These are phyloP conservation scores for Drosophila birchii DNA, from an alignment of 2,888 invertebrate genomes.

Conservation along the genomic window DNA sequence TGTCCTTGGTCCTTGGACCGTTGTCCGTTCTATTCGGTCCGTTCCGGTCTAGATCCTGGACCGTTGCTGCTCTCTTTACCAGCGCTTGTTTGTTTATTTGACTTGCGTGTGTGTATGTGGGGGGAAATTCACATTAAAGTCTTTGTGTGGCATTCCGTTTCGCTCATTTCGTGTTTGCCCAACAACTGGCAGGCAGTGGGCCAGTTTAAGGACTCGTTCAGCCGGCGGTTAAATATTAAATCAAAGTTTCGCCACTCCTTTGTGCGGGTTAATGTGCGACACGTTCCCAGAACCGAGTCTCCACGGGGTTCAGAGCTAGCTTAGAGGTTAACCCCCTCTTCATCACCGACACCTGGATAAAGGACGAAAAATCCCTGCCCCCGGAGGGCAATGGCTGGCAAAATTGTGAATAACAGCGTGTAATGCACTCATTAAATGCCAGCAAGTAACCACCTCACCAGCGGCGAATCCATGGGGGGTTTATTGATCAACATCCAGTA, in stretches of 20 bases:
- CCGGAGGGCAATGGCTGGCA: conserved; percentile 52
- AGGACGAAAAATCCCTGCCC: conserved; percentile 9
- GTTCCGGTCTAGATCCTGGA: conserved; percentile 25
- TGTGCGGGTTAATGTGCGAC: conserved; percentile 42
- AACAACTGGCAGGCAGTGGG: conserved; percentile 39
- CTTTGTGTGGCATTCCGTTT: conserved; percentile 39
- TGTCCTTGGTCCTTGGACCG: conserved; percentile 16
- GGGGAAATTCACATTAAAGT: conserved; percentile 59
- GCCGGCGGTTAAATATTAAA: conserved; percentile 44
- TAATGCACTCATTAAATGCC: conserved; percentile 77
- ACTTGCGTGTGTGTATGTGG: conserved; percentile 53
- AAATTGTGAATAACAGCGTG: conserved; percentile 75
- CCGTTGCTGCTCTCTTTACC: conserved; percentile 76
- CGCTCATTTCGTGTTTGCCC: conserved; percentile 39
- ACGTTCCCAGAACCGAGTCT: conserved; percentile 29
- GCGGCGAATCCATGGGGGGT: conserved; percentile 10
- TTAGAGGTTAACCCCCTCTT: conserved; percentile 19
- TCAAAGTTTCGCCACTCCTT: conserved; percentile 38
- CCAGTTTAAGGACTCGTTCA: conserved; percentile 36
- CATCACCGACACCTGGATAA: conserved; percentile 17
- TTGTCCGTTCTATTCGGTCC: conserved; percentile 5
- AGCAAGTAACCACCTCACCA: conserved; percentile 36
- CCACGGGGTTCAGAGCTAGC: conserved; percentile 25
- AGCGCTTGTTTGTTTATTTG: conserved; percentile 73
- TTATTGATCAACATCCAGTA: conserved; percentile 1